Conservation (phyloP, 2,888 invertebrate species). For the Osmoderma eremita region DNA sequence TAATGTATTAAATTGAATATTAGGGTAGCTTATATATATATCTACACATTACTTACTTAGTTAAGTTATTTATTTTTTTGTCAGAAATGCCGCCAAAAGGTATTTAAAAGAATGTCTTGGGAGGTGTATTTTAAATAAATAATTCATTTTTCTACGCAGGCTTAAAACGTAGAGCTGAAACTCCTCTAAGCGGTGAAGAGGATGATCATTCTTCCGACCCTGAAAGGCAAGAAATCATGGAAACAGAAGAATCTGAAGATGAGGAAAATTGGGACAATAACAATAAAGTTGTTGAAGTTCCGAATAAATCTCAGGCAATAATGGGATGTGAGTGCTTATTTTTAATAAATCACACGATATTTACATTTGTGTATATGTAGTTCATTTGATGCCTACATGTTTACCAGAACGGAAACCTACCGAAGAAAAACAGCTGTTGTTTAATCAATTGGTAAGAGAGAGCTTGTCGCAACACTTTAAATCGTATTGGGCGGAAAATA, state of each 20-base stretch:
- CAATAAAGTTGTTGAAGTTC: conserved; percentile 23
- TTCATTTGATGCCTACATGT: conserved; percentile 59
- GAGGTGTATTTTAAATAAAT: not conserved
- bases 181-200: conserved; percentile 20
- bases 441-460: conserved; percentile 43
- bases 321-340: conserved; percentile 38
- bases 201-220: conserved; percentile 1
- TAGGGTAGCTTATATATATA: too few species aligned
- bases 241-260: conserved; percentile 23
- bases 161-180: conserved; percentile 37
- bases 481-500: conserved; percentile 65
- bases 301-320: conserved; percentile 5
- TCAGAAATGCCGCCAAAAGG: conserved; percentile 5
- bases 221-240: not conserved
- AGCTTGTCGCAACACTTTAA: conserved; percentile 52
- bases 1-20: too few species aligned
- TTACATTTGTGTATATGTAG: conserved; percentile 38
- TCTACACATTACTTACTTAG: too few species aligned
- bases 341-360: not conserved
- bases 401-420: conserved; percentile 37
- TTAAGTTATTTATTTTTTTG: too few species aligned
- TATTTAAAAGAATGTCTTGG: not conserved
- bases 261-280: conserved; percentile 20
- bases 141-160: conserved; percentile 2
- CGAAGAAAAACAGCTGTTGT: conserved; percentile 39